Percentiles rank a stretch among this genome's conserved stretches.
phyloP scores from a whole-genome alignment of 2,113 vertebrate genomes.

The Hassar affinis region DNA sequence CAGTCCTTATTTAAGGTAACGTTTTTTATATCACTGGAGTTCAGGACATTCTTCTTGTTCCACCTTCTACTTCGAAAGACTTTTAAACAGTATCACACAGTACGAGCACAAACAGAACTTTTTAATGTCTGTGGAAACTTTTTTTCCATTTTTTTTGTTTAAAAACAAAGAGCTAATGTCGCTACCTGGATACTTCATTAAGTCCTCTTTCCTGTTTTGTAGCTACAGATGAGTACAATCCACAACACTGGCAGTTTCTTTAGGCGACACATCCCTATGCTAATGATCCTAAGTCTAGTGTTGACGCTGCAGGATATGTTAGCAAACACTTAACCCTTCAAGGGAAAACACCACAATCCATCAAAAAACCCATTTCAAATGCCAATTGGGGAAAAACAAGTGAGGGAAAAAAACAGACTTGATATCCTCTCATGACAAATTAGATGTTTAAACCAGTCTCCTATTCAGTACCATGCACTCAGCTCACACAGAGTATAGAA shows the following conservation, averaged over 20 bases:
- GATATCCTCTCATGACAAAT: conserved; percentile 46
- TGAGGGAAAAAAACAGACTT: conserved; percentile 44
- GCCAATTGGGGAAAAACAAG: conserved; percentile 53
- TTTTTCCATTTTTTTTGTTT: background rate
- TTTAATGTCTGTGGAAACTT: conserved; percentile 3
- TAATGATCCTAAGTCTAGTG: conserved; percentile 68
- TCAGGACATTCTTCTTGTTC: background rate
- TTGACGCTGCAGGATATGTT: conserved; percentile 70
- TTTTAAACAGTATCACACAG: conserved; percentile 34
- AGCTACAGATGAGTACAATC: conserved; percentile 36
- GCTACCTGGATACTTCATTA: conserved; percentile 50
- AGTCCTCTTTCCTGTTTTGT: conserved; percentile 20
- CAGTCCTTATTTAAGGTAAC: too few relatives aligned
- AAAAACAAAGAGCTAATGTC: conserved; percentile 5
- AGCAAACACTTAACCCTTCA: conserved; percentile 62
- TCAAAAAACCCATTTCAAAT: conserved; percentile 61
- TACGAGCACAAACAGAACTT: conserved; percentile 39
- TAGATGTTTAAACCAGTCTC: conserved; percentile 33
- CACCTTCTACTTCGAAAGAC: background rate
- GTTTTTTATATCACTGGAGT: conserved; percentile 12
- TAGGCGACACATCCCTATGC: conserved; percentile 67
- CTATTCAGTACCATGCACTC: conserved; percentile 12
- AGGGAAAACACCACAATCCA: conserved; percentile 52
- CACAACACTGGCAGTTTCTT: conserved; percentile 57
- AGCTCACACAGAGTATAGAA: conserved; percentile 32